A percentile compares a stretch with the other conserved stretches of the same genome.
Conservation (phyloP, 2,797 vertebrate genomes). For the Anas acuta region DNA sequence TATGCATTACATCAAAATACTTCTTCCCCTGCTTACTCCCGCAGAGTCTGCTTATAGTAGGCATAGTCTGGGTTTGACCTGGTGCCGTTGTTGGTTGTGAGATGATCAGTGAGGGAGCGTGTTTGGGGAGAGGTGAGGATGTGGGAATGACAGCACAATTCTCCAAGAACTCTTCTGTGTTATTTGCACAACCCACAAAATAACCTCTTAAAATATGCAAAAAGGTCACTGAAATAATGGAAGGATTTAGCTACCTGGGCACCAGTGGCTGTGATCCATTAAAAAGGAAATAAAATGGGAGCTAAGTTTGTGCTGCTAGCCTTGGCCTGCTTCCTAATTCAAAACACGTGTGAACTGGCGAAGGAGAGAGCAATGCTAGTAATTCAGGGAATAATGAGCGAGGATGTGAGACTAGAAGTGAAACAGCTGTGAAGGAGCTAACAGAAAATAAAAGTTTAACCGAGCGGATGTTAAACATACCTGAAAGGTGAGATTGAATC, state of each 20-base stretch:
- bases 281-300: neutral
- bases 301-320: neutral
- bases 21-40: neutral
- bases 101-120: fast-evolving
- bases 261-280: neutral
- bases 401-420: neutral
- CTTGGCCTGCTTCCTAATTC: neutral
- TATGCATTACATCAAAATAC: neutral
- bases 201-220: neutral
- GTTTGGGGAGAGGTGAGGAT: neutral
- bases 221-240: neutral
- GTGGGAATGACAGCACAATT: neutral
- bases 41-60: neutral
- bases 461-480: neutral
- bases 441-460: neutral
- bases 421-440: neutral
- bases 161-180: neutral
- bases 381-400: neutral
- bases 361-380: neutral
- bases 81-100: neutral
- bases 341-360: neutral
- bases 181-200: neutral
- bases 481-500: neutral
- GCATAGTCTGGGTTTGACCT: neutral
- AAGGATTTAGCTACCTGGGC: neutral